Evolutionary conservation across 2,888 invertebrate genomes (phyloP).

Genomic region (Macropis europaea): DNA sequence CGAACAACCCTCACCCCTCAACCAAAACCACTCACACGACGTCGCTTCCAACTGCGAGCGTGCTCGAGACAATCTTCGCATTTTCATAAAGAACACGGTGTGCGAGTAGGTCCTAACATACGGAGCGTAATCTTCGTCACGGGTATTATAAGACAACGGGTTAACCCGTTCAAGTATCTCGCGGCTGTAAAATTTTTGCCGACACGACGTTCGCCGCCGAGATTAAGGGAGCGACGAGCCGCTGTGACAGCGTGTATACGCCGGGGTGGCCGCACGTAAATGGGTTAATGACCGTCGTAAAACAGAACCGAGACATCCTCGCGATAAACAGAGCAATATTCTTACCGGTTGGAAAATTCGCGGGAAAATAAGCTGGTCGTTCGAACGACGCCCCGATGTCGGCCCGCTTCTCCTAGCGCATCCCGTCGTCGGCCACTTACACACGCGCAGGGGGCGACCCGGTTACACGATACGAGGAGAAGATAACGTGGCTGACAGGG

Average conservation of each 20-base stretch:
- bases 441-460: neutral
- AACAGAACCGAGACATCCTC: neutral
- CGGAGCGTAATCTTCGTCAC: too few species aligned
- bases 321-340: slow-evolving; percentile 3
- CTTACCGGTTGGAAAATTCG: slow-evolving; percentile 20
- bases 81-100: too few species aligned
- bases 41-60: too few species aligned
- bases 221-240: neutral
- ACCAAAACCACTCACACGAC: too few species aligned
- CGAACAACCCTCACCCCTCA: too few species aligned
- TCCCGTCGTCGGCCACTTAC: neutral
- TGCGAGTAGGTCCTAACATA: too few species aligned
- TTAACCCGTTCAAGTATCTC: too few species aligned
- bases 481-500: neutral
- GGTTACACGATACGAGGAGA: neutral
- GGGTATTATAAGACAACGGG: too few species aligned
- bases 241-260: neutral
- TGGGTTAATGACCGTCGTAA: neutral
- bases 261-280: neutral
- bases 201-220: too few species aligned
- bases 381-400: neutral
- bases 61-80: too few species aligned
- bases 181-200: too few species aligned
- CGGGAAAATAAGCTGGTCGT: neutral
- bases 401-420: neutral